These are phyloP conservation scores for Drosophila pruinosa DNA, from an alignment of 1,140 invertebrate species.

Conservation along the genomic window DNA sequence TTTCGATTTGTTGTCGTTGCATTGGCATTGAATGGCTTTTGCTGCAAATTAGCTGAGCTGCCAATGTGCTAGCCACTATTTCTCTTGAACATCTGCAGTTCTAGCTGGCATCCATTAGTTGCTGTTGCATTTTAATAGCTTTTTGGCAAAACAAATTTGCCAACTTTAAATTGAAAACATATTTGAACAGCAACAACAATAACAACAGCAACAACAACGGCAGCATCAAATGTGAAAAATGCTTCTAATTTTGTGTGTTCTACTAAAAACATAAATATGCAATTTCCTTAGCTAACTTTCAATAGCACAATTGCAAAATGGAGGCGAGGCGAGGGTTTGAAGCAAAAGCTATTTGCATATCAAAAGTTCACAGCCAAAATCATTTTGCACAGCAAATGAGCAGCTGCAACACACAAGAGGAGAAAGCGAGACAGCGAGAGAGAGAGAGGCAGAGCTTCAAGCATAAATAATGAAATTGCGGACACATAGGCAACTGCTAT, in stretches of 20 bases:
- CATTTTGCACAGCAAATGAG: slow-evolving; percentile 70
- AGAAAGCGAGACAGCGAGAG: not conserved
- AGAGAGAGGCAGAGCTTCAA: slow-evolving; percentile 51
- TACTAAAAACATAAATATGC: slow-evolving; percentile 70
- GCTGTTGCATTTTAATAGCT: slow-evolving; percentile 43
- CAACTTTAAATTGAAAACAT: slow-evolving; percentile 77
- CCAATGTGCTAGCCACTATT: slow-evolving; percentile 14
- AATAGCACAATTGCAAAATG: slow-evolving; percentile 9
- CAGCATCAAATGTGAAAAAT: slow-evolving; percentile 41
- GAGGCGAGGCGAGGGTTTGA: no score
- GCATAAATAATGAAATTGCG: slow-evolving; percentile 67
- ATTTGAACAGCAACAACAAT: slow-evolving; percentile 54
- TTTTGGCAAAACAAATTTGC: slow-evolving; percentile 51
- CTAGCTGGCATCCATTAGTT: slow-evolving; percentile 30
- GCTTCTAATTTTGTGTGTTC: slow-evolving; percentile 61
- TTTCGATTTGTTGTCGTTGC: slow-evolving; percentile 6
- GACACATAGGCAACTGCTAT: not conserved
- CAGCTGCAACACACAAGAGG: slow-evolving; percentile 37
- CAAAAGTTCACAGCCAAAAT: slow-evolving; percentile 64
- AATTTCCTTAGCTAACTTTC: slow-evolving; percentile 60
- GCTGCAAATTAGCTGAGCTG: slow-evolving; percentile 21
- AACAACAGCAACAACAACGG: slow-evolving; percentile 11
- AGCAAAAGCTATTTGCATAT: slow-evolving; percentile 75
- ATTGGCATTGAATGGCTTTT: slow-evolving; percentile 5
- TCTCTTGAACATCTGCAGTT: not conserved